Conservation (phyloP, 2,888 invertebrate species). For the Napeogenes inachia region DNA sequence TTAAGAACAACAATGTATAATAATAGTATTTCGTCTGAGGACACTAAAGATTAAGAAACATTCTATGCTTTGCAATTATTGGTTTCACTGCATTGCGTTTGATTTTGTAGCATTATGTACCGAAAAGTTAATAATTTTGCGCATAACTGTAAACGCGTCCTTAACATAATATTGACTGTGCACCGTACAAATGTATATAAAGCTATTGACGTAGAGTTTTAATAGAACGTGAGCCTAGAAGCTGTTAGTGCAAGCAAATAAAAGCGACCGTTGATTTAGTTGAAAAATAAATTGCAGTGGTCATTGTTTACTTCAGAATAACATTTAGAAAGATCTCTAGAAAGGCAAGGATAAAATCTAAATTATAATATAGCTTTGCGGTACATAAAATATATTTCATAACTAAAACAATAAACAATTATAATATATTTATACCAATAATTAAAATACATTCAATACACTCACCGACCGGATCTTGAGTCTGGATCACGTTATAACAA, state of each 20-base stretch:
- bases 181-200: no score
- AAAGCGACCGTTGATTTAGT: constrained; percentile 1
- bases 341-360: background rate
- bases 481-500: constrained; percentile 33
- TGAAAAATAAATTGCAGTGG: constrained; percentile 1
- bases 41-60: no score
- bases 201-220: background rate
- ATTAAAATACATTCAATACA: background rate
- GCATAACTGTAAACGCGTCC: no score
- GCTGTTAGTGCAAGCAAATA: constrained; percentile 2
- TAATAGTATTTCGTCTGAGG: no score
- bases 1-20: no score
- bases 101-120: no score
- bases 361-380: background rate
- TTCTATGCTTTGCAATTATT: no score
- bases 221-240: background rate
- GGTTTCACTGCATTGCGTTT: no score
- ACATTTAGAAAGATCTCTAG: background rate
- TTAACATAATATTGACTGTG: constrained; percentile 1
- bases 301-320: background rate
- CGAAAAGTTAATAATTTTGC: no score
- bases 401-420: background rate
- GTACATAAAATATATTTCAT: background rate
- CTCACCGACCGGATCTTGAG: background rate
- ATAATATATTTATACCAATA: background rate